Evolutionary conservation across 2,888 invertebrate genomes (phyloP).

Genomic region (Lamellibrachia satsuma): DNA sequence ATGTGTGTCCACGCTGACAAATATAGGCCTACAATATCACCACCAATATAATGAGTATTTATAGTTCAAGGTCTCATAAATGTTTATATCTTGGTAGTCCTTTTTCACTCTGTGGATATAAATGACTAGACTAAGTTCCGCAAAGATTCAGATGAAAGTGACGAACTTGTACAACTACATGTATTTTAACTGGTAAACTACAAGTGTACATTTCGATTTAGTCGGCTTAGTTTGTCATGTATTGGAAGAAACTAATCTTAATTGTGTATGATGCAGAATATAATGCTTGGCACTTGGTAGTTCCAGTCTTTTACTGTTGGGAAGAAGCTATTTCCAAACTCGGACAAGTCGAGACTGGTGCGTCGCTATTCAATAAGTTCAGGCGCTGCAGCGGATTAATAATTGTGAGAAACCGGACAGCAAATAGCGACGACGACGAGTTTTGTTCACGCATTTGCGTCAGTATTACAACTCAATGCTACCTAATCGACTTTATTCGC

Average conservation of each 20-base stretch:
- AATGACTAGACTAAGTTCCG: no score
- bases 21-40: background rate
- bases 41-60: no score
- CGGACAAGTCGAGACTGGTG: background rate
- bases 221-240: background rate
- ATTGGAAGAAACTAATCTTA: background rate
- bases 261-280: background rate
- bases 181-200: no score
- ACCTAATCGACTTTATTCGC: background rate
- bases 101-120: no score
- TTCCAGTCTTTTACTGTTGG: background rate
- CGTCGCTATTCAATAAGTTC: background rate
- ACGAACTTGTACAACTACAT: no score
- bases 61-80: no score
- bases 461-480: background rate
- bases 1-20: background rate
- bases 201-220: no score
- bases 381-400: background rate
- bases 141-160: no score
- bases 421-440: slow-evolving; percentile 1
- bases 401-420: background rate
- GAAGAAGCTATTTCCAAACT: background rate
- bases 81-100: no score
- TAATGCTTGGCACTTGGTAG: background rate
- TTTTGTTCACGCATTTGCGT: slow-evolving; percentile 7